Base-by-base conservation (phyloP, 1,140 invertebrate species). In the Listronotus oregonensis region DNA sequence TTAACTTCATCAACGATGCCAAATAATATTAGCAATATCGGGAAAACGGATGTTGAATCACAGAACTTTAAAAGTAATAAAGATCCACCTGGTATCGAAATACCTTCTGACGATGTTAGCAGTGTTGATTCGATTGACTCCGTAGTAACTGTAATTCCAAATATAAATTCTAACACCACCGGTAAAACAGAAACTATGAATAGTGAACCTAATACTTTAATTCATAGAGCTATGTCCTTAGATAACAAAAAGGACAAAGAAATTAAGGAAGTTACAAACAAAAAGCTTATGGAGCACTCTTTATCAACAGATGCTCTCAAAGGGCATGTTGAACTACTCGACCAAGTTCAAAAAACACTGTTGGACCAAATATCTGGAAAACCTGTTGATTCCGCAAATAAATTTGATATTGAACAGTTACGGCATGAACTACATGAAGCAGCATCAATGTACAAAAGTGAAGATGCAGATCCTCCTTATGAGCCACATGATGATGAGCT, bases 91-190 rank as follows among this genome's bases (percentile, higher is more conserved):
- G 5, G 18, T n/a, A 11, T 34, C 7, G 50, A 46, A 21, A 44
- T 54, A 18, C 44, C 57, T 12, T 10, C 32, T n/a, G 63, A 65
- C 51, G 50, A 60, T 44, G 11, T 43, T n/a, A 58, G 63, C 42
- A 73, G 72, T 68, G 67, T 65, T 27, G 63, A 64, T 14, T 75
- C 73, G 12, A 37, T 49, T 11, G 73, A 75, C 56, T 75, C 71
- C 3, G 52, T 62, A 17, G 62, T 56, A 18, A 75, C 71, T 40
- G 70, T 74, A 14, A 70, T 74, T 52, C 15, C 37, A 31, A 68
- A 71, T 9, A 43, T 42, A n/a, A 63, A 63, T 40, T 34, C 42
- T 5, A 18, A 44, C 9, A 0, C 21, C 32, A 61, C n/a, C 27
- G 12, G 7, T 14, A n/a, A 67, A 40, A 14, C 31, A 56, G 27